A percentile compares a stretch with the other conserved stretches of the same genome.
Evolutionary conservation across 92 coral and sea anemone genomes (phyloP).

Genomic region (Parazoanthus atlanticus): DNA sequence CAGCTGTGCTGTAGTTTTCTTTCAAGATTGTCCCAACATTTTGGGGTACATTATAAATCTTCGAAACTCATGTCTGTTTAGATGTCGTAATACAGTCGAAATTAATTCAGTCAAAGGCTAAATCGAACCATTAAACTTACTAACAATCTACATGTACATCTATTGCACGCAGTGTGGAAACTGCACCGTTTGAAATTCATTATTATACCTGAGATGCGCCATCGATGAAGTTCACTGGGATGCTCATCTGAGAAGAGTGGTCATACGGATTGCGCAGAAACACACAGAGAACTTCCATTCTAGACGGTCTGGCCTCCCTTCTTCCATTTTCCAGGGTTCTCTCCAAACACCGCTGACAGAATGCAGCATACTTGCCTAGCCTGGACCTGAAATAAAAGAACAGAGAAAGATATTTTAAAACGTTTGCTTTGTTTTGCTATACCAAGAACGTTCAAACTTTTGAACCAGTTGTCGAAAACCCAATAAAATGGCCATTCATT

Average conservation of each 20-base stretch:
- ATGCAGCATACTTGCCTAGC: conserved; percentile 83
- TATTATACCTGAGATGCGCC: conserved; percentile 66
- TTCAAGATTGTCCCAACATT: no score
- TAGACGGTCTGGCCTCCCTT: conserved; percentile 92
- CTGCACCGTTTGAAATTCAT: no score
- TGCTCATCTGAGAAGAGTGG: conserved; percentile 77
- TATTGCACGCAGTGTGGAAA: no score
- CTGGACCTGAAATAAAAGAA: conserved; percentile 36
- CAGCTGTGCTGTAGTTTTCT: no score
- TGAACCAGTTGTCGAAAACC: neutral
- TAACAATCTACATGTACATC: no score
- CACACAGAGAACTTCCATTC: conserved; percentile 94
- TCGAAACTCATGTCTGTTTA: no score
- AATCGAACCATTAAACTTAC: no score
- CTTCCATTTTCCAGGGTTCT: conserved; percentile 89
- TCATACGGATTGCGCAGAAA: conserved; percentile 89
- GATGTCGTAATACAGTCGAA: no score
- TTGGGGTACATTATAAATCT: no score
- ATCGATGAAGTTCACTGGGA: conserved; percentile 92
- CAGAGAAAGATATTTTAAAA: neutral
- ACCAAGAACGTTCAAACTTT: neutral
- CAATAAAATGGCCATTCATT: neutral
- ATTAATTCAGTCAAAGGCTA: no score
- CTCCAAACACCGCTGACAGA: conserved; percentile 81
- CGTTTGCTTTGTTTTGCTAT: conserved; percentile 56